Evolutionary conservation across 2,797 vertebrate genomes (phyloP).

Genomic region (Australoheros facetus): DNA sequence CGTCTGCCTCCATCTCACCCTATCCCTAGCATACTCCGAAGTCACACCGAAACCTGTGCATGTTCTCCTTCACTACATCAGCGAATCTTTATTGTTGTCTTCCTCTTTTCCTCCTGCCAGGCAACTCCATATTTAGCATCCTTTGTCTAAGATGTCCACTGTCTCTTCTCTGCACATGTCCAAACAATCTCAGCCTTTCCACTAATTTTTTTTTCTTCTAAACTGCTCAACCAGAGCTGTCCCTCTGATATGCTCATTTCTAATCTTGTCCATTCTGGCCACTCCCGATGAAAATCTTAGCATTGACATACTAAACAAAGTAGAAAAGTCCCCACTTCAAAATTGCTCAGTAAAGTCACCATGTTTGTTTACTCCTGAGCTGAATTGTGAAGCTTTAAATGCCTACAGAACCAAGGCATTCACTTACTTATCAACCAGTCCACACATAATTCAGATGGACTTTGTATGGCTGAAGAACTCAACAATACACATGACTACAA

Average conservation of each 20-base stretch:
- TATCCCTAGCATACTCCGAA: not conserved
- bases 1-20: not conserved
- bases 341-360: not conserved
- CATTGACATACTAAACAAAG: not conserved
- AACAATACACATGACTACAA: not conserved
- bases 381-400: not conserved
- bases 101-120: not conserved
- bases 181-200: fast-evolving
- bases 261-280: not conserved
- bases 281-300: not conserved
- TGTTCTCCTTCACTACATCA: not conserved
- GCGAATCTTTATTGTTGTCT: not conserved
- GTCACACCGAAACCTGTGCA: not conserved
- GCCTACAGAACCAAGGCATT: not conserved
- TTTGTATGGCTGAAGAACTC: not conserved
- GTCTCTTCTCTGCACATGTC: not conserved
- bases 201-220: not conserved
- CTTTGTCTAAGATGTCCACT: not conserved
- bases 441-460: not conserved
- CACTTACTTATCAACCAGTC: not conserved
- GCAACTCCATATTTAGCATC: not conserved
- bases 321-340: not conserved
- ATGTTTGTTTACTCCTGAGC: not conserved
- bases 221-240: not conserved
- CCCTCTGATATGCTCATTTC: not conserved